Evolutionary conservation across 2,113 vertebrate genomes (phyloP).

Genomic region (Zosterops borbonicus): DNA sequence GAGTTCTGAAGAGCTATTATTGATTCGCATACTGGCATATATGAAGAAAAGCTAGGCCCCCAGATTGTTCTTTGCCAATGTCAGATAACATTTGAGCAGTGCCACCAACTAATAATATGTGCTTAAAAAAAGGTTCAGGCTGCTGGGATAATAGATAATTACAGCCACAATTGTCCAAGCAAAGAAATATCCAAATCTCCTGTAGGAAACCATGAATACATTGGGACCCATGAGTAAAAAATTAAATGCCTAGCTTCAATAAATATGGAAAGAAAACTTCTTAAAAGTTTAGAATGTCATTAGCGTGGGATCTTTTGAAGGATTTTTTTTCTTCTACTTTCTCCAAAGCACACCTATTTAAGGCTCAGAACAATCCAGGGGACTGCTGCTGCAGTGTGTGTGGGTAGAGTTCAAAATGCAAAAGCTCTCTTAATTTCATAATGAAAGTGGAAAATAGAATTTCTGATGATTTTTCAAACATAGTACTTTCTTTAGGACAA

Average conservation of each 20-base stretch:
- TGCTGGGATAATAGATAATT: slow-evolving; percentile 54
- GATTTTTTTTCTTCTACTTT: slow-evolving; percentile 46
- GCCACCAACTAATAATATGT: slow-evolving; percentile 31
- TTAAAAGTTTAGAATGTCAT: slow-evolving; percentile 57
- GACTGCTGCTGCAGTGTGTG: neutral
- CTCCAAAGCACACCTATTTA: slow-evolving; percentile 48
- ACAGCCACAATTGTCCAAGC: slow-evolving; percentile 36
- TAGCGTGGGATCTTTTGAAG: slow-evolving; percentile 33
- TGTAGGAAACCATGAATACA: slow-evolving; percentile 35
- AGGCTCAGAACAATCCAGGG: slow-evolving; percentile 53
- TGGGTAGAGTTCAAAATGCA: slow-evolving; percentile 52
- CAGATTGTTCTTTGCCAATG: slow-evolving; percentile 40
- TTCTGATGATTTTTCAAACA: slow-evolving; percentile 37
- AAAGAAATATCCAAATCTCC: slow-evolving; percentile 55
- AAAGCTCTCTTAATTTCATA: slow-evolving; percentile 58
- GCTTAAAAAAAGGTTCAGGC: slow-evolving; percentile 22
- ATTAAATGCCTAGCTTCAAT: slow-evolving; percentile 47
- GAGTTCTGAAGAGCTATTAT: slow-evolving; percentile 46
- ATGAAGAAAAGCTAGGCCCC: slow-evolving; percentile 40
- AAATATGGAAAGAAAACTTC: slow-evolving; percentile 64
- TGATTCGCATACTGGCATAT: slow-evolving; percentile 4
- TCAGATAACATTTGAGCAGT: slow-evolving; percentile 35
- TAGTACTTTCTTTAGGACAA: slow-evolving; percentile 34
- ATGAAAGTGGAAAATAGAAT: slow-evolving; percentile 53
- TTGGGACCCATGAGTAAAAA: slow-evolving; percentile 9